Evolutionary conservation across 1,140 invertebrate species (phyloP).

Genomic region (Pseudomyrmex concolor): DNA sequence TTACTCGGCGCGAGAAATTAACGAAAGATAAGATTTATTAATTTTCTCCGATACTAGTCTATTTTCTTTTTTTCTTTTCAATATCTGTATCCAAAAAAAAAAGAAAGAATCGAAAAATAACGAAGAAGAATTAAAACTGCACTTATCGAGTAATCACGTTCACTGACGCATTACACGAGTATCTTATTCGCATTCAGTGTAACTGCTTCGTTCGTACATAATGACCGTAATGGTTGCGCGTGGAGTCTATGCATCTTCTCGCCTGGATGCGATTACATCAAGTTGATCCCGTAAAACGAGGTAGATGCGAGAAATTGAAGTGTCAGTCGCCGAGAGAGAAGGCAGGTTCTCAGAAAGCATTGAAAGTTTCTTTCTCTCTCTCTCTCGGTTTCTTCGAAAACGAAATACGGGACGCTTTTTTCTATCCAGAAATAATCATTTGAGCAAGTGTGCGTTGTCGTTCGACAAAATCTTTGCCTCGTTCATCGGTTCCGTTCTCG

Average conservation of each 20-base stretch:
- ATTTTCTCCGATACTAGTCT: too few relatives aligned
- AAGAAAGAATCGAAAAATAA: not conserved
- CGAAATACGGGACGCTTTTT: not conserved
- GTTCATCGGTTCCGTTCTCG: slow-evolving; percentile 32
- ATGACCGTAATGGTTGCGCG: slow-evolving; percentile 11
- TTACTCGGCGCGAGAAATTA: too few relatives aligned
- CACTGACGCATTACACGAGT: not conserved
- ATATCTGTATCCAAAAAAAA: not conserved
- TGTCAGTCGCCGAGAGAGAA: not conserved
- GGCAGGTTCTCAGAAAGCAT: not conserved
- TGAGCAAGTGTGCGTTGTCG: slow-evolving; percentile 54
- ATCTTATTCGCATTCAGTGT: not conserved
- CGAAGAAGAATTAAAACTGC: not conserved
- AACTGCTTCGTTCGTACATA: slow-evolving; percentile 1
- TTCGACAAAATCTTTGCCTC: slow-evolving; percentile 26
- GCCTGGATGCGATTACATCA: slow-evolving; percentile 6
- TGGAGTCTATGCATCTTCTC: not conserved
- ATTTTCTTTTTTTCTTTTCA: not conserved
- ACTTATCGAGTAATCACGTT: slow-evolving; percentile 23
- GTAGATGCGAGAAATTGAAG: slow-evolving; percentile 19
- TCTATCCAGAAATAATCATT: slow-evolving; percentile 33
- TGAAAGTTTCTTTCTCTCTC: not conserved
- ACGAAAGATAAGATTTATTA: too few relatives aligned
- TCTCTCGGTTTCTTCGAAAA: not conserved
- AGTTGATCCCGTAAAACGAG: slow-evolving; percentile 3